phyloP scores from a whole-genome alignment of 2,888 invertebrate species.

The Rhingia campestris region DNA sequence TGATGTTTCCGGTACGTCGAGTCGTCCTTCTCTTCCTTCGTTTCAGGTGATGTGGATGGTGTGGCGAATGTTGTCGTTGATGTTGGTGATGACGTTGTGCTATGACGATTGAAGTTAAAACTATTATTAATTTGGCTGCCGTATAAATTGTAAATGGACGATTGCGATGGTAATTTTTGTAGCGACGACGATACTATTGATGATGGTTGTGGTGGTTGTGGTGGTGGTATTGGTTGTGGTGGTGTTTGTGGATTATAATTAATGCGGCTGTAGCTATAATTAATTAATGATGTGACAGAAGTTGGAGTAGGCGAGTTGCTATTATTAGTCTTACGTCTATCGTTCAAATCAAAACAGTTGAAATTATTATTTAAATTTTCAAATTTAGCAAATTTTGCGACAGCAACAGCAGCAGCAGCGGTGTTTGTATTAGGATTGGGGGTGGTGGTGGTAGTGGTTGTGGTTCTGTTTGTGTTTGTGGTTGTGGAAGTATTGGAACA shows the following conservation, averaged over 20 bases:
- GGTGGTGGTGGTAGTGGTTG: constrained; percentile 28
- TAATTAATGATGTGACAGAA: constrained; percentile 71
- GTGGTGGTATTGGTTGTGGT: constrained; percentile 65
- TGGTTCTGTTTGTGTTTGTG: constrained; percentile 27
- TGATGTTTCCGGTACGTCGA: constrained; percentile 48
- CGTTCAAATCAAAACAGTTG: constrained; percentile 63
- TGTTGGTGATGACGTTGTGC: constrained; percentile 74
- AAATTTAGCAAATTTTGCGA: constrained; percentile 63
- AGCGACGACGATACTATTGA: constrained; percentile 72
- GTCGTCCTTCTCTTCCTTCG: constrained; percentile 46
- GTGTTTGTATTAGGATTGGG: constrained; percentile 55
- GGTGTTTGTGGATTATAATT: constrained; percentile 56
- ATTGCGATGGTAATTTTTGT: constrained; percentile 73
- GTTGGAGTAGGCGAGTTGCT: constrained; percentile 68
- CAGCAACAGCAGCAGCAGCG: constrained; percentile 73
- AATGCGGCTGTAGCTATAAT: constrained; percentile 71
- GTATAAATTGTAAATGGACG: constrained; percentile 73
- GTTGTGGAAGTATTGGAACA: constrained; percentile 6
- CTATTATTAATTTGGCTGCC: constrained; percentile 73
- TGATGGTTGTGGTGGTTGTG: constrained; percentile 71
- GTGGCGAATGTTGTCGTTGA: constrained; percentile 64
- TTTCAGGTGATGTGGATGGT: constrained; percentile 51
- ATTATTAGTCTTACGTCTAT: constrained; percentile 64
- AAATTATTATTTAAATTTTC: constrained; percentile 35
- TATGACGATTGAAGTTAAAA: constrained; percentile 74